Evolutionary conservation across 2,797 vertebrate species (phyloP).

Genomic region (Hemibagrus guttatus): DNA sequence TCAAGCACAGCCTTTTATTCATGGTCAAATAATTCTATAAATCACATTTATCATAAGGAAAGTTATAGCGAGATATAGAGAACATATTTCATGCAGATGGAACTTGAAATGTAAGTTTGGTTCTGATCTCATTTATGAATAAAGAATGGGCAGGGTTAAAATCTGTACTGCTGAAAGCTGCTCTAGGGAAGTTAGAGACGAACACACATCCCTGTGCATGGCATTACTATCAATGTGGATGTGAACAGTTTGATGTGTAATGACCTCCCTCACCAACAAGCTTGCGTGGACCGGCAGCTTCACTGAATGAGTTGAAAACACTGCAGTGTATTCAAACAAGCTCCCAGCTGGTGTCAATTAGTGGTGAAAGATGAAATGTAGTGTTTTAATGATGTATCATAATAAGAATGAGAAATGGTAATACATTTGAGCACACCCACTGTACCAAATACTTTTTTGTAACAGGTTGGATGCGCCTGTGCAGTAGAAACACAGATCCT

Average conservation of each 20-base stretch:
- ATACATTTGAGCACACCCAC: neutral
- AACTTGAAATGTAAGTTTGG: neutral
- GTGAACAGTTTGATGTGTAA: neutral
- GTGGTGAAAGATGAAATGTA: neutral
- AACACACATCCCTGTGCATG: neutral
- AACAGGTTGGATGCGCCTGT: neutral
- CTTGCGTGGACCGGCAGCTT: neutral
- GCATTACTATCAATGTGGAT: neutral
- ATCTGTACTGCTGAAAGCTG: neutral
- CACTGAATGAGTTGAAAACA: neutral
- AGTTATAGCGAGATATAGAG: neutral
- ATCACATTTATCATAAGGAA: too few relatives aligned
- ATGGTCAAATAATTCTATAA: too few relatives aligned
- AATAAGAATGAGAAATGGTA: neutral
- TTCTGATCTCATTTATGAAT: neutral
- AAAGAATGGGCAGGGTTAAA: neutral
- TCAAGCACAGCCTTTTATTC: too few relatives aligned
- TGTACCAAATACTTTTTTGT: neutral
- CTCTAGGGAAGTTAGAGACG: neutral
- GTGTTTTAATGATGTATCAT: neutral
- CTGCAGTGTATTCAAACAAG: neutral
- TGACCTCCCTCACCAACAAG: neutral
- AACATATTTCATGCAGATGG: neutral
- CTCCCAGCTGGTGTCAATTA: neutral
- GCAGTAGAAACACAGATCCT: neutral